phyloP scores from a whole-genome alignment of 2,113 vertebrate species.

The Ageneiosus marmoratus region DNA sequence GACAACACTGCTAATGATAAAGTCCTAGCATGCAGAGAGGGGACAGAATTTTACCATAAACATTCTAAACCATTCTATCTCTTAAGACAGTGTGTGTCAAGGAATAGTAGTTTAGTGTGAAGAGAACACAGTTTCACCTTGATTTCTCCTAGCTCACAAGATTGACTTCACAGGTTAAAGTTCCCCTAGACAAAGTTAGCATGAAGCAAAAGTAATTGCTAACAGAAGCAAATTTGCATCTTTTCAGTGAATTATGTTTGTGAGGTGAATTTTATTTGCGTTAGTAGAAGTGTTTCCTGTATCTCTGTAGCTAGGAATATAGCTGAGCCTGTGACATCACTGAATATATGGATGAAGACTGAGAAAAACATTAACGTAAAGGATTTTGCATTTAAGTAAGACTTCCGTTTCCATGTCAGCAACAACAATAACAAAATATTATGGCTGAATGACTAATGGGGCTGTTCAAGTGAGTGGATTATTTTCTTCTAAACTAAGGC shows the following conservation, averaged over 20 bases:
- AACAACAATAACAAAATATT: neutral
- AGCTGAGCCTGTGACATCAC: neutral
- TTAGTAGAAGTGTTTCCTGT: neutral
- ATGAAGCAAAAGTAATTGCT: neutral
- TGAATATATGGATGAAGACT: neutral
- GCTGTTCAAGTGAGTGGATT: neutral
- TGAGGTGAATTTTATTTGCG: neutral
- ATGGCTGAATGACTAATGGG: neutral
- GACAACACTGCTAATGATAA: neutral
- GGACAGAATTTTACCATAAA: neutral
- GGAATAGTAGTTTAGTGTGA: neutral
- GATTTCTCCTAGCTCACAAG: neutral
- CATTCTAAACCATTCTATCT: neutral
- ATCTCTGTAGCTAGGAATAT: neutral
- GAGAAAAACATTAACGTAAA: neutral
- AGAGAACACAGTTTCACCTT: neutral
- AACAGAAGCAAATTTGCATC: neutral
- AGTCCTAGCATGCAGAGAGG: neutral
- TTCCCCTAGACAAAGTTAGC: neutral
- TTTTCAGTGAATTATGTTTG: neutral
- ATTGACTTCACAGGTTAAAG: neutral
- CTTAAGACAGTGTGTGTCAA: neutral
- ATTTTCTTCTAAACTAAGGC: neutral
- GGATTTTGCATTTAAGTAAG: neutral
- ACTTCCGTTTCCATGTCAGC: neutral